Conservation (phyloP, 2,113 vertebrate species). For the Spea multiplicata region DNA sequence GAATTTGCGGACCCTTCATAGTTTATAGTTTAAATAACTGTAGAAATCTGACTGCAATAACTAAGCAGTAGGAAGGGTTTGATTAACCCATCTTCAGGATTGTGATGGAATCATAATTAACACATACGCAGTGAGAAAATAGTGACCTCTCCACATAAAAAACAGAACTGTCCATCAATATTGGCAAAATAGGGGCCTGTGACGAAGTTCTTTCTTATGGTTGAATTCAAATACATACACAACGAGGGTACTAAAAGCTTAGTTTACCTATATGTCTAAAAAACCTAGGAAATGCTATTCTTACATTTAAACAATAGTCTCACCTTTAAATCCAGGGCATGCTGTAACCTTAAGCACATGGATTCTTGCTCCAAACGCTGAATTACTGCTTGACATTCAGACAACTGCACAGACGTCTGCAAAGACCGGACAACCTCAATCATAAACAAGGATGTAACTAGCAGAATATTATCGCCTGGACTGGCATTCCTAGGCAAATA, state of each 20-base stretch:
- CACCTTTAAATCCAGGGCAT: slow-evolving; percentile 77
- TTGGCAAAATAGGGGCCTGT: neutral
- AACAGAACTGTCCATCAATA: neutral
- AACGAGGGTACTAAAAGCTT: neutral
- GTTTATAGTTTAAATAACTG: too few relatives aligned
- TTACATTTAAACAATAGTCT: slow-evolving; percentile 1
- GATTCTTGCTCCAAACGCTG: slow-evolving; percentile 79
- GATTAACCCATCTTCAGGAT: too few relatives aligned
- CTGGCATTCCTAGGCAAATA: too few relatives aligned
- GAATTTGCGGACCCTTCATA: too few relatives aligned
- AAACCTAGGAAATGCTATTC: neutral
- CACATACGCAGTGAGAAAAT: neutral
- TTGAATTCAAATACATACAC: neutral
- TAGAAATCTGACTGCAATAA: too few relatives aligned
- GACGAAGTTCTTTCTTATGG: neutral
- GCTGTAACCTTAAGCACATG: slow-evolving; percentile 73
- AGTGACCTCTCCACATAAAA: neutral
- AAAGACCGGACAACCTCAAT: slow-evolving; percentile 7
- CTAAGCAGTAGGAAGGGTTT: too few relatives aligned
- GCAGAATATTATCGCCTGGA: too few relatives aligned
- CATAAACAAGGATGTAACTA: too few relatives aligned
- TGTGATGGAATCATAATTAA: too few relatives aligned
- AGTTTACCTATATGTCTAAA: neutral
- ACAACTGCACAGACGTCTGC: slow-evolving; percentile 78
- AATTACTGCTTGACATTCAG: slow-evolving; percentile 78